A percentile compares a stretch with the other conserved stretches of the same genome.
These are phyloP conservation scores for Belonocnema kinseyi DNA, from an alignment of 1,140 invertebrate species.

Conservation along the genomic window DNA sequence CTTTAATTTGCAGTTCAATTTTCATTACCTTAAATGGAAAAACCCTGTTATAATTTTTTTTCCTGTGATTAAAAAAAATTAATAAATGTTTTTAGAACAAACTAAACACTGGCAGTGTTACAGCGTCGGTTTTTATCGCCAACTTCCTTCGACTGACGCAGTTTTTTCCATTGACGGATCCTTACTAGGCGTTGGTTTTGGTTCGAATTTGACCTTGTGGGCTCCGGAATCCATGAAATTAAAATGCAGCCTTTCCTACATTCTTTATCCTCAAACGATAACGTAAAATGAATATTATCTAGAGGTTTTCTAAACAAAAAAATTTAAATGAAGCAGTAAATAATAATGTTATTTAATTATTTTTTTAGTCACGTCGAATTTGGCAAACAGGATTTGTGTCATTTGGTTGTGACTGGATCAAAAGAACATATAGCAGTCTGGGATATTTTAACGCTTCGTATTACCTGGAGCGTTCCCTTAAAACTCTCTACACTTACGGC, in stretches of 20 bases:
- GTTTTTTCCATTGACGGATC: constrained; percentile 87
- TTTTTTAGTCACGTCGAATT: constrained; percentile 79
- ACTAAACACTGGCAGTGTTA: constrained; percentile 81
- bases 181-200: constrained; percentile 83
- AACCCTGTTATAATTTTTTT: too few species aligned
- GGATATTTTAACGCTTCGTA: constrained; percentile 82
- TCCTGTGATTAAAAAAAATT: constrained; percentile 20
- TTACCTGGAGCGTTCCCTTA: constrained; percentile 79
- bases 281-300: constrained; percentile 54
- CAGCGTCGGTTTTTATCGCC: constrained; percentile 80
- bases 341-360: not conserved
- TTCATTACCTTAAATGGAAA: too few species aligned
- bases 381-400: constrained; percentile 79
- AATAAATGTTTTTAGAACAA: constrained; percentile 69
- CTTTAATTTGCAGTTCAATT: too few species aligned
- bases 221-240: constrained; percentile 76
- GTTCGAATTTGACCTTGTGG: constrained; percentile 84
- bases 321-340: not conserved
- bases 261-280: constrained; percentile 63
- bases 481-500: constrained; percentile 73
- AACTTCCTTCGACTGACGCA: constrained; percentile 76
- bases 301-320: not conserved
- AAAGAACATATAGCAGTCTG: constrained; percentile 80
- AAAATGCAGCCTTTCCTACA: constrained; percentile 72
- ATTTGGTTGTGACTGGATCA: constrained; percentile 80